Conservation (phyloP, 1,140 invertebrate species). For the Daktulosphaira vitifoliae region DNA sequence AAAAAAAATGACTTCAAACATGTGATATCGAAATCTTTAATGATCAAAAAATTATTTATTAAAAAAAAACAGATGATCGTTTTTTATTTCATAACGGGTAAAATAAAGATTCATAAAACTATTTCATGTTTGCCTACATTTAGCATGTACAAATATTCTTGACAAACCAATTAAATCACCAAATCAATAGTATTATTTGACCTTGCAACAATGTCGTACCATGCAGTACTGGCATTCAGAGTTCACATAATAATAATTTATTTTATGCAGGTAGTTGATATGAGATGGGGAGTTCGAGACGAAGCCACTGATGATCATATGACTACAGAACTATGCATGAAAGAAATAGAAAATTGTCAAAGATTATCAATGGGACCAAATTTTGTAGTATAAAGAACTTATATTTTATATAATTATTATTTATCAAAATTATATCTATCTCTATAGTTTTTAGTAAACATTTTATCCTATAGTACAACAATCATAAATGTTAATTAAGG, state of each 20-base stretch:
- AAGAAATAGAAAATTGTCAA: slow-evolving; percentile 96
- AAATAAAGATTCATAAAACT: no score
- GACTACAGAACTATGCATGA: slow-evolving; percentile 96
- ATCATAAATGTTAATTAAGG: no score
- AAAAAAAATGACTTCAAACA: no score
- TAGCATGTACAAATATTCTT: not conserved
- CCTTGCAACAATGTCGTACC: slow-evolving; percentile 8
- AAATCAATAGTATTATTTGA: slow-evolving; percentile 9
- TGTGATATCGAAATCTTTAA: no score
- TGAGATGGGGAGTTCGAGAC: slow-evolving; percentile 94
- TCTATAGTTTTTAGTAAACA: no score
- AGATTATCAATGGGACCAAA: slow-evolving; percentile 95
- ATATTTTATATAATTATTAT: no score
- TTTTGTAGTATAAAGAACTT: slow-evolving; percentile 63
- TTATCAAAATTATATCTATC: no score
- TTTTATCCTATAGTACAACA: no score
- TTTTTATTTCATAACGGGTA: no score
- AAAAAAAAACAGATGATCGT: no score
- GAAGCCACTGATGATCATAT: slow-evolving; percentile 98
- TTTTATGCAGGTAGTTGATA: slow-evolving; percentile 78
- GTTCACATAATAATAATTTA: not conserved
- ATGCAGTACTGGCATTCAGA: not conserved
- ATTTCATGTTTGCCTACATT: slow-evolving; percentile 21
- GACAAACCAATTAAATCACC: not conserved
- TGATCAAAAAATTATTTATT: no score